Evolutionary conservation across 2,888 invertebrate genomes (phyloP), one percentile per base, ranked within the genome.

Genomic region (Opisthograptis luteolata): DNA sequence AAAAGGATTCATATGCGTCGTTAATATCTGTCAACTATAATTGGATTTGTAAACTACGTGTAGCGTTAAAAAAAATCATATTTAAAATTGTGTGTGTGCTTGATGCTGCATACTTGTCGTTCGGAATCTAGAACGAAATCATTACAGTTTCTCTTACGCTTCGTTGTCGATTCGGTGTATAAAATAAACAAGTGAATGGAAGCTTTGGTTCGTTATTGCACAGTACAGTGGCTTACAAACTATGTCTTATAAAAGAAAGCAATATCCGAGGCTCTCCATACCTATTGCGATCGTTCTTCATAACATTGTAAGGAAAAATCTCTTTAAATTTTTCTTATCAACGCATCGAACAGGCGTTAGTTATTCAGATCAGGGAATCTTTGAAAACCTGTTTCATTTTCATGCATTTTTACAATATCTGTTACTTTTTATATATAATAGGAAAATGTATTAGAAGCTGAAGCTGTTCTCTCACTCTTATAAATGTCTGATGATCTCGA

Each of bases 331-430:
- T 81, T 81, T 69, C 80, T 85, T 86, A 86, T 86, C 86, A 86
- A 81, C 77, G 70, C 81, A 84, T 87, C 83, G 83, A 87, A 84
- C 84, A 81, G 69, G 59, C 71, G 70, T 80, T 84, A 85, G 54
- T 81, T 84, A 87, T 87, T 87, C 85, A 81, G 73, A 72, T 81
- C 87, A 85, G 84, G 84, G 74, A 81, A 78, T 84, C 81, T 76
- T 81, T 71, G 69, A 79, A 76, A 82, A 85, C 75, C 82, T 81
- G 79, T 70, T 83, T 84, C 83, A 81, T 86, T 86, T 87, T 79
- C 81, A 84, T 84, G 79, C 77, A 82, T 82, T 80, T 73, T n/a
- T n/a, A n/a, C n/a, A n/a, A n/a, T n/a, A 70, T 76, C 78, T 82
- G 80, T 79, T 76, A 66, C 9, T 4, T 2, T 13, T 14, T 30